A percentile compares a stretch with the other conserved stretches of the same genome.
Evolutionary conservation across 1,140 invertebrate species (phyloP).

Genomic region (Monomorium pharaonis): DNA sequence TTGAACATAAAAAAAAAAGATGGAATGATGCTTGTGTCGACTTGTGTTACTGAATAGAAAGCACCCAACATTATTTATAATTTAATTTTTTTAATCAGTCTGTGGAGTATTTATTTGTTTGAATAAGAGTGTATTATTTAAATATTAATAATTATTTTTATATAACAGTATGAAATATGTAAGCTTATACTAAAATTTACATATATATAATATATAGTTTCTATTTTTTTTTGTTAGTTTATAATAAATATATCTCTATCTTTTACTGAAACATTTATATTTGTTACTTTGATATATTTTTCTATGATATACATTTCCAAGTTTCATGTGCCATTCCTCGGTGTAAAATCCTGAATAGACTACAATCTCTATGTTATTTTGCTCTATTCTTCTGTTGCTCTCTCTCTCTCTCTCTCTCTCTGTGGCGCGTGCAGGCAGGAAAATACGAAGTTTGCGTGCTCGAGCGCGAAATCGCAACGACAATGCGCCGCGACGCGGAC

Average conservation of each 20-base stretch:
- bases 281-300: not conserved
- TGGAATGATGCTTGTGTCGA: no score
- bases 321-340: not conserved
- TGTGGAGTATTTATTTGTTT: not conserved
- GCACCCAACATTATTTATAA: no score
- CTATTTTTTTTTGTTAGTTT: not conserved
- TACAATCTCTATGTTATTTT: constrained; percentile 14
- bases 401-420: not conserved
- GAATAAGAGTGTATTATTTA: not conserved
- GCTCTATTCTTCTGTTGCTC: not conserved
- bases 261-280: not conserved
- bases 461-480: constrained; percentile 71
- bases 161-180: not conserved
- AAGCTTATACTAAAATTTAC: not conserved
- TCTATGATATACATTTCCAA: not conserved
- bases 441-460: constrained; percentile 68
- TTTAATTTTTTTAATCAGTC: not conserved
- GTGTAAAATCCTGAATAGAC: not conserved
- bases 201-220: not conserved
- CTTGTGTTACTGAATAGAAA: no score
- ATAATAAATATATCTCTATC: not conserved
- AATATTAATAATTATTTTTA: constrained; percentile 3
- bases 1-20: no score
- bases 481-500: constrained; percentile 70
- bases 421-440: constrained; percentile 38